Evolutionary conservation across 2,797 vertebrate genomes (phyloP).

Genomic region (Oceanodroma leucorhoa): DNA sequence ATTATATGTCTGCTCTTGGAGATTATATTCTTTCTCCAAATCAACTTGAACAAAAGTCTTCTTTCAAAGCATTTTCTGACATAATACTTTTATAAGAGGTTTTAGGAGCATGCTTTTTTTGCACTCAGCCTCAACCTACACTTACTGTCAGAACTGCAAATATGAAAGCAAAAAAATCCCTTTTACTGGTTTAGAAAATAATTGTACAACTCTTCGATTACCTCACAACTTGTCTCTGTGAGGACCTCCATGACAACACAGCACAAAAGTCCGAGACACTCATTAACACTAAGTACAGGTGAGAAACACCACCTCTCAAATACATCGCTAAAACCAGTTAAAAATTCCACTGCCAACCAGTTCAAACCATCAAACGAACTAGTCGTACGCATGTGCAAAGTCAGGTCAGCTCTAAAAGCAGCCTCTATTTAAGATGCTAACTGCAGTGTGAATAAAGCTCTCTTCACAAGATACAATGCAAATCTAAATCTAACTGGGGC

Average conservation of each 20-base stretch:
- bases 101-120: neutral
- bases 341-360: neutral
- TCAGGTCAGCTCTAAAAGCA: neutral
- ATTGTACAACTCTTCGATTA: neutral
- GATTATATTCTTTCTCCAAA: neutral
- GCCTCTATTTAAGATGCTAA: neutral
- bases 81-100: neutral
- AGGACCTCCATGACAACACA: neutral
- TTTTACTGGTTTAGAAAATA: neutral
- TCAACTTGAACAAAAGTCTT: neutral
- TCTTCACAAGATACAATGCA: conserved; percentile 38
- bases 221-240: neutral
- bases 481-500: conserved; percentile 41
- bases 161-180: neutral
- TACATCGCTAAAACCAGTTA: neutral
- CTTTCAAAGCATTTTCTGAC: neutral
- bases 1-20: neutral
- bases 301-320: neutral
- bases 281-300: neutral
- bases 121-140: neutral
- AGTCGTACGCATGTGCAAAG: neutral
- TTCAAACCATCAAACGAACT: neutral
- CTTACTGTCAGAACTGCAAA: neutral
- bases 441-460: neutral
- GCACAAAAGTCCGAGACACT: rapidly evolving